Evolutionary conservation across 2,797 vertebrate species (phyloP), one percentile per base, ranked within the genome.

Genomic region (Phataginus tricuspis): DNA sequence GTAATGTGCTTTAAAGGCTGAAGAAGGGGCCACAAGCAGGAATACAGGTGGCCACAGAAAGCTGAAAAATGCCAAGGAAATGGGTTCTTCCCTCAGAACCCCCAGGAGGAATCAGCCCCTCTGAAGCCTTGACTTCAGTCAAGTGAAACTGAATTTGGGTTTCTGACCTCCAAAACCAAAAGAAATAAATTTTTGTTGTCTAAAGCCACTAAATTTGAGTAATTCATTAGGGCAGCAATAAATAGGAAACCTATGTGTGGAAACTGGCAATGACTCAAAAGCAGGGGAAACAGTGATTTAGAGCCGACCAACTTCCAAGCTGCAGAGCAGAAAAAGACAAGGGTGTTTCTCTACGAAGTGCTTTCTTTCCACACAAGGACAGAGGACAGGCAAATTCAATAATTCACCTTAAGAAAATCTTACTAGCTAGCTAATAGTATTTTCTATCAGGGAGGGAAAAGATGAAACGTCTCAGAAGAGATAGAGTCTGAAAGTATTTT

Each of bases 401-500:
- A 27, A 69, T 34, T 82, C 31, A 37, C 18, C 34, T 25, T 80
- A 64, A 85, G 68, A 77, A 88, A 51, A 77, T 83, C 45, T 79
- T 63, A 64, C 10, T 69, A 93, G 18, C 64, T 75, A 53, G 80
- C 18, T 68, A 57, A 23, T 29, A 57, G 13, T 84, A 51, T 83
- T n/a, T 92, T 82, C 37, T 66, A 0, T 29, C 69, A 31, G 49
- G 18, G 42, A 11, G 2, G 34, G 1, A 37, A 68, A 57, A 71
- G 64, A 34, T 14, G 21, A 39, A 74, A 91, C 16, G 15, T 89
- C 75, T 37, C 37, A 31, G 34, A 69, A 53, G 31, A 94, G 89
- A 68, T 53, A 88, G 37, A 88, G 37, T 12, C n/a, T 74, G 57
- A 15, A 82, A 94, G 49, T 72, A 34, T 18, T 90, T 95, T 91